These are phyloP conservation scores for Osmoderma eremita DNA, from an alignment of 2,888 invertebrate genomes.

Conservation along the genomic window DNA sequence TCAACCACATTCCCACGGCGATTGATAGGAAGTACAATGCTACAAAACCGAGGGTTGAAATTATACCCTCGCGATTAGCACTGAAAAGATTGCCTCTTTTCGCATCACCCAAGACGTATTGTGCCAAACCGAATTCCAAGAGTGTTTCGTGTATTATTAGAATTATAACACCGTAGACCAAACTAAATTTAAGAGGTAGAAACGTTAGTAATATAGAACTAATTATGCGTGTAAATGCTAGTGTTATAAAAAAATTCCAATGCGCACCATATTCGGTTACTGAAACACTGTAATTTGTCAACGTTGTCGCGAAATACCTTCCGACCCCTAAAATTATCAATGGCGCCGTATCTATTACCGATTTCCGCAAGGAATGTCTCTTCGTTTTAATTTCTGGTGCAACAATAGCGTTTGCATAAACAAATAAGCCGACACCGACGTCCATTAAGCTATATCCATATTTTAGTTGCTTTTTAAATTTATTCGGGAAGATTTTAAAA, in stretches of 20 bases:
- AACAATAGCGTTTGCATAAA: slow-evolving; percentile 82
- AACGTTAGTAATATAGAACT: slow-evolving; percentile 71
- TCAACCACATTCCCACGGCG: slow-evolving; percentile 68
- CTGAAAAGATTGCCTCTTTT: slow-evolving; percentile 72
- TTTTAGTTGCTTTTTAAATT: slow-evolving; percentile 87
- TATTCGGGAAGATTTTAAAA: slow-evolving; percentile 85
- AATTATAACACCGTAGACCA: slow-evolving; percentile 68
- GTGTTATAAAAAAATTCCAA: slow-evolving; percentile 98
- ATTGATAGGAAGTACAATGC: slow-evolving; percentile 83
- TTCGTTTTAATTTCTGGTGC: slow-evolving; percentile 67
- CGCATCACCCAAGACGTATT: slow-evolving; percentile 74
- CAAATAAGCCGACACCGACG: slow-evolving; percentile 90
- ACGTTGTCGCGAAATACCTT: slow-evolving; percentile 70
- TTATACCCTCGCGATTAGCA: slow-evolving; percentile 93
- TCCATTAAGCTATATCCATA: slow-evolving; percentile 95
- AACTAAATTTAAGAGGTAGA: slow-evolving; percentile 65
- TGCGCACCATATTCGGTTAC: slow-evolving; percentile 95
- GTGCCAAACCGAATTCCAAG: slow-evolving; percentile 70
- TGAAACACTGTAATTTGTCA: slow-evolving; percentile 80
- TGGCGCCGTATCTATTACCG: slow-evolving; percentile 62
- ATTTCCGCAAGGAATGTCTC: slow-evolving; percentile 54
- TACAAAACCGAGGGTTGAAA: slow-evolving; percentile 86
- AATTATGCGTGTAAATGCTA: slow-evolving; percentile 83
- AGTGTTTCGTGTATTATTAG: slow-evolving; percentile 74
- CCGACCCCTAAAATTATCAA: slow-evolving; percentile 71